These are phyloP conservation scores for Macquaria ambigua DNA, from an alignment of 2,113 vertebrate genomes.

Conservation along the genomic window DNA sequence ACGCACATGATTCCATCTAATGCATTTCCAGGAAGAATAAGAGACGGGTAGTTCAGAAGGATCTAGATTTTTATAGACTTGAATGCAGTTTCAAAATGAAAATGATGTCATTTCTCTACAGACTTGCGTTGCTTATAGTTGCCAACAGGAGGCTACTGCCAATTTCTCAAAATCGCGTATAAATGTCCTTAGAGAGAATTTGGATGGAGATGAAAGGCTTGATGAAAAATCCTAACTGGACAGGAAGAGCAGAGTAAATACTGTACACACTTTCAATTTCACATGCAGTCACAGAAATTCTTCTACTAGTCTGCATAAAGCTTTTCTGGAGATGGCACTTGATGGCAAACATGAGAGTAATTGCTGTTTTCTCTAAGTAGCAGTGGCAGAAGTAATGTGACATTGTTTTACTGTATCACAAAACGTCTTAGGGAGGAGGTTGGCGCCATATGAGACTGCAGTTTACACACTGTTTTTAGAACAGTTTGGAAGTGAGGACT, in stretches of 20 bases:
- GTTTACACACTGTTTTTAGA: not conserved
- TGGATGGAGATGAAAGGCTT: slow-evolving; percentile 49
- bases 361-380: not conserved
- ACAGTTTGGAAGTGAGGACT: not conserved
- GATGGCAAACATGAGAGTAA: not conserved
- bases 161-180: slow-evolving; percentile 43
- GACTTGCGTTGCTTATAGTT: slow-evolving; percentile 10
- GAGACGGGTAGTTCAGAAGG: not conserved
- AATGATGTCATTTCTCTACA: slow-evolving; percentile 57
- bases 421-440: not conserved
- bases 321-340: not conserved
- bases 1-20: not conserved
- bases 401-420: too few species aligned
- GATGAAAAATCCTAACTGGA: slow-evolving; percentile 28
- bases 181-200: slow-evolving; percentile 55
- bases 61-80: slow-evolving; percentile 12
- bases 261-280: not conserved
- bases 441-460: not conserved
- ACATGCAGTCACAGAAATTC: slow-evolving; percentile 4
- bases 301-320: not conserved
- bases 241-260: not conserved
- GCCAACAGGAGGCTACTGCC: slow-evolving; percentile 51
- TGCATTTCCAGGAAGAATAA: not conserved
- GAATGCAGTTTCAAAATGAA: slow-evolving; percentile 22
- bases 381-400: not conserved